Evolutionary conservation across 2,113 vertebrate genomes (phyloP).

Genomic region (Antechinus stuartii): DNA sequence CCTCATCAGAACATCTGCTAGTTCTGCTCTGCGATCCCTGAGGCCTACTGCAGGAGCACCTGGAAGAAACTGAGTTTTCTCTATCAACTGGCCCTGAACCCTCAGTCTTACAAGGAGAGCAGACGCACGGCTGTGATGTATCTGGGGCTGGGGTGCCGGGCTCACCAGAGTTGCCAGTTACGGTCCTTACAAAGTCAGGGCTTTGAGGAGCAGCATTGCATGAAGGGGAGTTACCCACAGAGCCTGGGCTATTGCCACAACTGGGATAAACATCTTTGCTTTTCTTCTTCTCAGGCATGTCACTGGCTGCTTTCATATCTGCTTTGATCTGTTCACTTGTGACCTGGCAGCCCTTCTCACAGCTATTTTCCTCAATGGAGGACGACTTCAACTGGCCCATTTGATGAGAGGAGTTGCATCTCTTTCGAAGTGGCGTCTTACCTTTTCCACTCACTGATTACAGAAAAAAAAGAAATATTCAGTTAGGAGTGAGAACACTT

Average conservation of each 20-base stretch:
- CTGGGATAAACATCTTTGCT: slow-evolving; percentile 85
- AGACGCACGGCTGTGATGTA: slow-evolving; percentile 82
- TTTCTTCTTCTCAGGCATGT: slow-evolving; percentile 89
- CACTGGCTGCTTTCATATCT: slow-evolving; percentile 97
- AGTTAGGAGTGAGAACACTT: slow-evolving; percentile 68
- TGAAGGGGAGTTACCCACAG: slow-evolving; percentile 77
- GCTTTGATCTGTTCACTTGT: slow-evolving; percentile 99
- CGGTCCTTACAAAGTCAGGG: slow-evolving; percentile 80
- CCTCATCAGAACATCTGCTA: slow-evolving; percentile 80
- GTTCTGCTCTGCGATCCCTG: slow-evolving; percentile 83
- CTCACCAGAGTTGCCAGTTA: slow-evolving; percentile 75
- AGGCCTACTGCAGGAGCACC: slow-evolving; percentile 82
- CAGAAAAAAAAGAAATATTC: slow-evolving; percentile 72
- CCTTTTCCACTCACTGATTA: slow-evolving; percentile 93
- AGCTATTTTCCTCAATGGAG: slow-evolving; percentile 89
- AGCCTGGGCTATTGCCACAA: slow-evolving; percentile 79
- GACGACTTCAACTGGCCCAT: slow-evolving; percentile 82
- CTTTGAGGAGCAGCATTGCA: slow-evolving; percentile 79
- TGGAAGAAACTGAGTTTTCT: slow-evolving; percentile 81
- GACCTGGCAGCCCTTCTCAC: slow-evolving; percentile 98
- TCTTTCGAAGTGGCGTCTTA: slow-evolving; percentile 95
- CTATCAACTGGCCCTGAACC: slow-evolving; percentile 77
- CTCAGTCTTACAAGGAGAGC: slow-evolving; percentile 81
- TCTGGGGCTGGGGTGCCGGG: slow-evolving; percentile 73
- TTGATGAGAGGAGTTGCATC: slow-evolving; percentile 81